Percentiles rank a stretch among this genome's conserved stretches.
Conservation (phyloP, 2,797 vertebrate species). For the Fundulus diaphanus region DNA sequence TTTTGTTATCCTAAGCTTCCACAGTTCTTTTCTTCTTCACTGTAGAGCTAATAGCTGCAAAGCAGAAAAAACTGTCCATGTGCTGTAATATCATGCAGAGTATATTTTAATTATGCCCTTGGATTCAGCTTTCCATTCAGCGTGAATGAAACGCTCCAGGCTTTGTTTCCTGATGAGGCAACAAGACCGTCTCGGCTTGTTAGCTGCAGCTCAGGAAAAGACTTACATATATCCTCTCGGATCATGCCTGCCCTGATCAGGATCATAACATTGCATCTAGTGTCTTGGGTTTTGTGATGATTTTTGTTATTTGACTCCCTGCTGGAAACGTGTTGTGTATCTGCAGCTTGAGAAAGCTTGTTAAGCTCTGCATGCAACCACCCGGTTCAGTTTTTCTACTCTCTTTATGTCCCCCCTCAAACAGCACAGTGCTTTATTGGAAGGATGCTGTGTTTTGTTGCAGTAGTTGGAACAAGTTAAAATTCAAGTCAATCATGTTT, state of each 20-base stretch:
- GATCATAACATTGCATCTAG: conserved; percentile 45
- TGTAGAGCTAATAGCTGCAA: background rate
- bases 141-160: conserved; percentile 28
- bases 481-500: conserved; percentile 71
- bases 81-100: conserved; percentile 10
- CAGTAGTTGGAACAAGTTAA: conserved; percentile 49
- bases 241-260: conserved; percentile 46
- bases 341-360: conserved; percentile 14
- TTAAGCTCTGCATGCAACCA: conserved; percentile 22
- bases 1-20: background rate
- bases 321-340: conserved; percentile 33
- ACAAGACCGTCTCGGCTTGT: conserved; percentile 23
- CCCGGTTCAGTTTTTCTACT: conserved; percentile 45
- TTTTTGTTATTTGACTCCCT: conserved; percentile 12
- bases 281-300: background rate
- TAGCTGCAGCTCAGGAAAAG: conserved; percentile 32
- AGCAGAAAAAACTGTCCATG: background rate
- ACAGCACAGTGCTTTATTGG: conserved; percentile 60
- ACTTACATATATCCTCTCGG: conserved; percentile 33
- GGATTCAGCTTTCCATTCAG: conserved; percentile 17
- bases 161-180: conserved; percentile 46
- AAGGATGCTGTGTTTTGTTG: conserved; percentile 41
- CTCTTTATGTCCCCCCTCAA: conserved; percentile 39
- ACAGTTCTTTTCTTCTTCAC: background rate
- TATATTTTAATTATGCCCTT: conserved; percentile 27